These are phyloP conservation scores for Alouatta palliata DNA, from an alignment of 2,113 vertebrate species.

Conservation along the genomic window DNA sequence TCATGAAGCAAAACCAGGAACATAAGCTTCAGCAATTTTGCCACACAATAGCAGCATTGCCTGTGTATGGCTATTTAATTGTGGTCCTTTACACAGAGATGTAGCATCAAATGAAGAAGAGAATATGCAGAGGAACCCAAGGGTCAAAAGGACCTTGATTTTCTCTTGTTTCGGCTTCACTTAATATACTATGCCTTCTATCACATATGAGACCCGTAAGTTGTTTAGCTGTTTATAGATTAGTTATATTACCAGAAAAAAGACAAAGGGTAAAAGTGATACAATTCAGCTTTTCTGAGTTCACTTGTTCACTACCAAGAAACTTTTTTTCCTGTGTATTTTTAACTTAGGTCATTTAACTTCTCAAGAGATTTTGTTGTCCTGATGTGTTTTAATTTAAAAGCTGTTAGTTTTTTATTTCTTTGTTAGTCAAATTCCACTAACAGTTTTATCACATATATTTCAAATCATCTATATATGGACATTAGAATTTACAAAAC, in stretches of 20 bases:
- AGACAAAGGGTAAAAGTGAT: not conserved
- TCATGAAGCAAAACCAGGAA: not conserved
- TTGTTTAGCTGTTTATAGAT: not conserved
- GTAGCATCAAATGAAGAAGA: not conserved
- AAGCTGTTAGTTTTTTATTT: not conserved
- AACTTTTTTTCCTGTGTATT: not conserved
- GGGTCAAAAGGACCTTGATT: not conserved
- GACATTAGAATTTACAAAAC: not conserved
- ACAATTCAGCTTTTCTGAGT: not conserved
- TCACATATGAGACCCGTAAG: not conserved
- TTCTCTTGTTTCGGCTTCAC: not conserved
- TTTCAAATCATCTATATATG: not conserved
- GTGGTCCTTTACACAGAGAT: not conserved
- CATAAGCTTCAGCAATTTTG: not conserved
- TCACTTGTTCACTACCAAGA: not conserved
- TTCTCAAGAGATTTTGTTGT: not conserved
- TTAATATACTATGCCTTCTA: not conserved
- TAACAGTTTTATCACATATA: not conserved
- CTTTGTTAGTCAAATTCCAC: not conserved
- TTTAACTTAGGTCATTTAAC: not conserved
- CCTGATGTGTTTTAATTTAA: not conserved
- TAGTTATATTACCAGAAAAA: not conserved
- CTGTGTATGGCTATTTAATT: not conserved
- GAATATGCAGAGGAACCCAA: not conserved
- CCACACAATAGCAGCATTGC: not conserved